phyloP scores from a whole-genome alignment of 2,113 vertebrate genomes.

The Lasiurus cinereus region DNA sequence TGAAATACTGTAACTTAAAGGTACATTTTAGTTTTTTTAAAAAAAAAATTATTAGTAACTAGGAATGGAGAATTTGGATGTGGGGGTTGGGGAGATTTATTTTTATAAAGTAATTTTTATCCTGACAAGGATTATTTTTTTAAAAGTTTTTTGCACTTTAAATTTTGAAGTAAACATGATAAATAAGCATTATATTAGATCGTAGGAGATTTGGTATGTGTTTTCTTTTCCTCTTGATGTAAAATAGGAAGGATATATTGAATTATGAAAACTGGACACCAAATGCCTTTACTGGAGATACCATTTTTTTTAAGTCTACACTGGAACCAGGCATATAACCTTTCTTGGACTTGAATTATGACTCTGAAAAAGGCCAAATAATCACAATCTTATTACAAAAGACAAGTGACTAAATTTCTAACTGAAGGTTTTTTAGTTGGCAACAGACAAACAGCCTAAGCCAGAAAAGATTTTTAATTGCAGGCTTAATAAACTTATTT shows the following conservation, averaged over 20 bases:
- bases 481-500: slow-evolving; percentile 52
- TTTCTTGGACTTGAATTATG: slow-evolving; percentile 33
- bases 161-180: slow-evolving; percentile 63
- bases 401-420: neutral
- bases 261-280: slow-evolving; percentile 20
- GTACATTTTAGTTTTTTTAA: slow-evolving; percentile 45
- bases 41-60: slow-evolving; percentile 9
- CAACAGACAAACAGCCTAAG: neutral
- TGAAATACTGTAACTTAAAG: slow-evolving; percentile 45
- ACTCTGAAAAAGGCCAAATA: slow-evolving; percentile 35
- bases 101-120: slow-evolving; percentile 75
- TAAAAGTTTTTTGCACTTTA: slow-evolving; percentile 57
- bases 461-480: slow-evolving; percentile 39
- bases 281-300: neutral
- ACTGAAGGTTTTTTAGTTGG: neutral
- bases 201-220: neutral
- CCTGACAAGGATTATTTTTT: slow-evolving; percentile 50
- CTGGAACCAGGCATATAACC: neutral
- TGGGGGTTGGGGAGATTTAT: slow-evolving; percentile 11
- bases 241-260: neutral
- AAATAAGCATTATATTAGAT: slow-evolving; percentile 38
- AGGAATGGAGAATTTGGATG: slow-evolving; percentile 51
- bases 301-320: slow-evolving; percentile 14
- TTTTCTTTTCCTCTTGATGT: slow-evolving; percentile 41
- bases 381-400: slow-evolving; percentile 5